Base-by-base conservation (phyloP, 2,797 vertebrate species). In the Hyperoplus immaculatus region DNA sequence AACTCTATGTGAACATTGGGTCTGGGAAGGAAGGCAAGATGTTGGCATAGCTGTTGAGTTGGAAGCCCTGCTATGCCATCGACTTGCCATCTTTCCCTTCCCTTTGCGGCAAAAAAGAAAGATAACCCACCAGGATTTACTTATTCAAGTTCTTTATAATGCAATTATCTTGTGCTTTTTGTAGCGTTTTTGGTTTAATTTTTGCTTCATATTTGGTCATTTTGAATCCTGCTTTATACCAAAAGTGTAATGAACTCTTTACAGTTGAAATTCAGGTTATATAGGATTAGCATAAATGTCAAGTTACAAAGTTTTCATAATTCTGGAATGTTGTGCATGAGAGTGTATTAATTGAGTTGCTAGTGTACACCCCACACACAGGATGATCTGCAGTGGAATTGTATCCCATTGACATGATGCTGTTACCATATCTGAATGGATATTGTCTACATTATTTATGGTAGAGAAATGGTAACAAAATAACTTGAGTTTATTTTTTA, bases 1-100 rank as follows among this genome's bases (percentile, higher is more conserved):
- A 43, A 39, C 2, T 55, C 53, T 6, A 1, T 46, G 5, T 66
- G 58, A 60, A 54, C 70, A 6, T 21, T 83, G 88, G 91, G 92
- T 65, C 18, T 55, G 43, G 87, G 89, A 93, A 88, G 77, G 93
- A 84, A 90, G 93, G 93, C 93, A 94, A 94, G 93, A 94, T 94
- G 85, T 90, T 92, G 93, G 93, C 93, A 93, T 92, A 94, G 93
- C 90, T 92, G 93, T 85, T 87, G 77, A 83, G 12, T 66, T 84
- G 0, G 67, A 39, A 60, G 66, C 78, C 89, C 92, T 89, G 93
- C 93, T 94, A 92, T 93, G 92, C 92, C 89, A 87, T 72, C 82
- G 91, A 76, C 81, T 89, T 94, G 93, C 84, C 91, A 85, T 92
- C 88, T 84, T 91, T 94, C 92, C 86, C 68, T 71, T 43, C 88